These are phyloP conservation scores for Adoxophyes honmai DNA, from an alignment of 1,140 invertebrate genomes.

Conservation along the genomic window DNA sequence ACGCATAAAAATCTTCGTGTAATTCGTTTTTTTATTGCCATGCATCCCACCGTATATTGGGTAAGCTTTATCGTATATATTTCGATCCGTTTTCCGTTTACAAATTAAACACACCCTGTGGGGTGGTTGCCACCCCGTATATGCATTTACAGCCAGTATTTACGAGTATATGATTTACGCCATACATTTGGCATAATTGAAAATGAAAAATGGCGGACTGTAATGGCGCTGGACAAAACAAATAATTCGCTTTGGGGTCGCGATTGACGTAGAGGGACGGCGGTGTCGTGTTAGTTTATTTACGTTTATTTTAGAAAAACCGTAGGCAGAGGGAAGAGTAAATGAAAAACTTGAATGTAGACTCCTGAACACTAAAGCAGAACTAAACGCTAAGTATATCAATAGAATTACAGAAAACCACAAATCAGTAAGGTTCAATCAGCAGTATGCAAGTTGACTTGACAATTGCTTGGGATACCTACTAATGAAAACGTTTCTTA, in stretches of 20 bases:
- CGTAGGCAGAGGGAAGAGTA: too few relatives aligned
- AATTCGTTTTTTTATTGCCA: constrained; percentile 34
- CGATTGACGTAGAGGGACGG: constrained; percentile 1
- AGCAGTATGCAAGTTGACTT: too few relatives aligned
- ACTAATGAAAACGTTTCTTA: too few relatives aligned
- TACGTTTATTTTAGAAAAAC: not conserved
- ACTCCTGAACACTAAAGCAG: too few relatives aligned
- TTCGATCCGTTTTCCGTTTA: constrained; percentile 58
- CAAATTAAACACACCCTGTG: constrained; percentile 64
- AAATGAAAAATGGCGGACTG: constrained; percentile 69
- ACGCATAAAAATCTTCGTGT: constrained; percentile 54
- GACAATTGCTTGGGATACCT: too few relatives aligned
- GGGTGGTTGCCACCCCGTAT: constrained; percentile 26
- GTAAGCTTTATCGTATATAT: constrained; percentile 52
- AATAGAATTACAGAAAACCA: too few relatives aligned
- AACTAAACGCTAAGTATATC: too few relatives aligned
- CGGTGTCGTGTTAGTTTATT: not conserved
- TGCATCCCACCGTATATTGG: constrained; percentile 48
- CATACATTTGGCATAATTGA: constrained; percentile 73
- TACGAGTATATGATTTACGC: constrained; percentile 59
- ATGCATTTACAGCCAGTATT: constrained; percentile 32
- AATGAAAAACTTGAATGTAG: too few relatives aligned
- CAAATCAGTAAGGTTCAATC: too few relatives aligned
- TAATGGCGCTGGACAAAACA: constrained; percentile 56
- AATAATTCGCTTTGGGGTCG: constrained; percentile 48